Evolutionary conservation across 1,140 invertebrate genomes (phyloP).

Genomic region (Amphibalanus amphitrite): DNA sequence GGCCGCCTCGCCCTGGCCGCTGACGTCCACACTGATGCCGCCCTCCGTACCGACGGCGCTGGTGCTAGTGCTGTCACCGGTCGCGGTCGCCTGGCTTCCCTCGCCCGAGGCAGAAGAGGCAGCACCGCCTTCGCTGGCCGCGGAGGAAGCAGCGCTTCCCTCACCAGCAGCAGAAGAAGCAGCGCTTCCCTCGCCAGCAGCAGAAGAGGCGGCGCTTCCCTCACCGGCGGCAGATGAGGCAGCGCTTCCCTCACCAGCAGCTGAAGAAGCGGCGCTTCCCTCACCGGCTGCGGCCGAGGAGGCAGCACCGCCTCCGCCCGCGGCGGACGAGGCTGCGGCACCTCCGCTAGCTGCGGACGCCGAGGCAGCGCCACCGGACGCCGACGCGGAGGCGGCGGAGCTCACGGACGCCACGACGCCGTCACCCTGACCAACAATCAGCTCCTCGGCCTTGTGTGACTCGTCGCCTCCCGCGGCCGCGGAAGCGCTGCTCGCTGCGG

Average conservation of each 20-base stretch:
- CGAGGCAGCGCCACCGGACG: neutral
- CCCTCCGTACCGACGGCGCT: neutral
- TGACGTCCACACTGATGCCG: neutral
- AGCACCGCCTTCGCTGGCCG: neutral
- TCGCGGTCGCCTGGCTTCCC: neutral
- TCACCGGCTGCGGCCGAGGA: neutral
- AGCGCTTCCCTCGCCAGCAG: no score
- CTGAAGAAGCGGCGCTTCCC: neutral
- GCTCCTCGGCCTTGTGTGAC: neutral
- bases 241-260: neutral
- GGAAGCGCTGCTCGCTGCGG: neutral
- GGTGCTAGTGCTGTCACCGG: neutral
- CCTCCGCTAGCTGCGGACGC: neutral
- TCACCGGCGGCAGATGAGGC: neutral
- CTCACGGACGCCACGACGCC: neutral
- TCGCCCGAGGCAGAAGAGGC: neutral
- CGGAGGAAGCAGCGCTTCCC: neutral
- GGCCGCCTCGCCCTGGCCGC: neutral
- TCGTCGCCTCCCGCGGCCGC: neutral
- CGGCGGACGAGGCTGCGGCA: neutral
- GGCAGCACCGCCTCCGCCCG: no score
- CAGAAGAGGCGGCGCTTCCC: no score
- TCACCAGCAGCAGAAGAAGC: no score
- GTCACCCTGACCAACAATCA: neutral
- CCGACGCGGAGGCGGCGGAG: no score